Evolutionary conservation across 2,113 vertebrate species (phyloP).

Genomic region (Hepsetus odoe): DNA sequence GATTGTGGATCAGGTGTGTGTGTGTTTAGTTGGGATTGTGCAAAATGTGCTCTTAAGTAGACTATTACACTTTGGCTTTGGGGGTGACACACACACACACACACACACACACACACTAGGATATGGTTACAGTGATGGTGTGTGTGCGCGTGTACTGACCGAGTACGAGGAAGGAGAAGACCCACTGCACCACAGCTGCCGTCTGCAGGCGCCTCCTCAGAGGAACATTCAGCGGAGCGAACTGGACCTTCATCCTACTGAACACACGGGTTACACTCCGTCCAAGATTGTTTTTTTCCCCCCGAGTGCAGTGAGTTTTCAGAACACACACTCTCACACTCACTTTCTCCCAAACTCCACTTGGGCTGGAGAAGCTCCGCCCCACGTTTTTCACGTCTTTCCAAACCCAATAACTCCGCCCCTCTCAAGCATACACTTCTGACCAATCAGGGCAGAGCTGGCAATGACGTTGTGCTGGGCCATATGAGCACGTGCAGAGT

Average conservation of each 20-base stretch:
- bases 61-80: no score
- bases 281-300: no score
- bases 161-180: constrained; percentile 77
- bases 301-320: no score
- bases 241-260: constrained; percentile 76
- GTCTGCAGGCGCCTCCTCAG: constrained; percentile 82
- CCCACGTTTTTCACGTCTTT: no score
- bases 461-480: neutral
- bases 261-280: no score
- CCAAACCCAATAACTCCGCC: neutral
- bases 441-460: neutral
- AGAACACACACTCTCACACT: neutral
- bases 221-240: constrained; percentile 80
- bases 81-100: constrained; percentile 9
- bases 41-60: no score
- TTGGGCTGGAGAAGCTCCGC: neutral
- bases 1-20: no score
- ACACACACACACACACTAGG: neutral
- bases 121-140: neutral
- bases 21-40: neutral
- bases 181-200: constrained; percentile 78
- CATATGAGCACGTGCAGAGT: no score
- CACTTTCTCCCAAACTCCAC: no score
- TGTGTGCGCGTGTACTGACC: constrained; percentile 46
- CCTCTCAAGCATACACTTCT: neutral